Conservation (phyloP, 2,888 invertebrate species). For the Lysandra bellargus region DNA sequence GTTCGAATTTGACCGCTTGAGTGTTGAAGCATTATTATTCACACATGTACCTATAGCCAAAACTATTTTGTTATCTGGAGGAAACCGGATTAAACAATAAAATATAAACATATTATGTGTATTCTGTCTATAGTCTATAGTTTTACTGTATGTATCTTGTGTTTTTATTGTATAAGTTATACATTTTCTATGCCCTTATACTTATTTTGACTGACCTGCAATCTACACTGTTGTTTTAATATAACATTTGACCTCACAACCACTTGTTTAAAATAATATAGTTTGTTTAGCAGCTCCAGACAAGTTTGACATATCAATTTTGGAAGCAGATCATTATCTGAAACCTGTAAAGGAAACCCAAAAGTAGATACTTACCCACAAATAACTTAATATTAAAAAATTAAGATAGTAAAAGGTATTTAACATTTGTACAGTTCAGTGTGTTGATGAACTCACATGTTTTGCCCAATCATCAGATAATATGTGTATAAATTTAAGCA, state of each 20-base stretch:
- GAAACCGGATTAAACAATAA: too few species aligned
- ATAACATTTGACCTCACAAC: slow-evolving; percentile 67
- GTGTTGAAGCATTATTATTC: too few species aligned
- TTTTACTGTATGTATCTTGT: background rate
- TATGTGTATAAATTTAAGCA: too few species aligned
- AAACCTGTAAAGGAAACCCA: slow-evolving; percentile 52
- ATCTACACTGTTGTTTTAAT: slow-evolving; percentile 59
- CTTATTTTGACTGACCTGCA: slow-evolving; percentile 43
- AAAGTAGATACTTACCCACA: background rate
- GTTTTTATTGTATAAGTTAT: background rate
- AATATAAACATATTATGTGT: too few species aligned
- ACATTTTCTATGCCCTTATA: background rate
- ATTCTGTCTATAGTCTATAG: too few species aligned
- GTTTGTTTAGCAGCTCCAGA: slow-evolving; percentile 63
- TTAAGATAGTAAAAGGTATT: too few species aligned
- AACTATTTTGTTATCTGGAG: too few species aligned
- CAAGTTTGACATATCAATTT: slow-evolving; percentile 70
- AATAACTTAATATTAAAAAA: background rate
- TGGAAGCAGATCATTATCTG: slow-evolving; percentile 63
- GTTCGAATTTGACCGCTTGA: too few species aligned
- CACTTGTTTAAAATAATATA: slow-evolving; percentile 72
- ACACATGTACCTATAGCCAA: too few species aligned
- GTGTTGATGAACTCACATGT: too few species aligned
- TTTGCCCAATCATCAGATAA: too few species aligned
- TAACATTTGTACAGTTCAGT: too few species aligned